Evolutionary conservation across 1,140 invertebrate species (phyloP).

Genomic region (Bradynema listronoti): DNA sequence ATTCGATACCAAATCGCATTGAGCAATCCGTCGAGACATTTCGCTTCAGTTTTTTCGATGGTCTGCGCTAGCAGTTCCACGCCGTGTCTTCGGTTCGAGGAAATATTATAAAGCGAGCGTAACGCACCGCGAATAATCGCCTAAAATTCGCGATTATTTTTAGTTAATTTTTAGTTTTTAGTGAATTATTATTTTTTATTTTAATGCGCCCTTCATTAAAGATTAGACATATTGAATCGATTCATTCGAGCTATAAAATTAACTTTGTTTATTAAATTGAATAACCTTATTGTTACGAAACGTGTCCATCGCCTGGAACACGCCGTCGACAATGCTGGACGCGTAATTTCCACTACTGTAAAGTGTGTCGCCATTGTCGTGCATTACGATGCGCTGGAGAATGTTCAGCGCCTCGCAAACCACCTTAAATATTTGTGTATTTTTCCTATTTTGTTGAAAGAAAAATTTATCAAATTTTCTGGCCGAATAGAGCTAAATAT

Average conservation of each 20-base stretch:
- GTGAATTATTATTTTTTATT: too few relatives aligned
- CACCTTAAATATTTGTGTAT: conserved; percentile 33
- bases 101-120: conserved; percentile 30
- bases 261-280: too few relatives aligned
- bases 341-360: background rate
- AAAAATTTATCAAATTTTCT: too few relatives aligned
- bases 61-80: conserved; percentile 32
- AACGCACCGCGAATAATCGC: conserved; percentile 21
- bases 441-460: background rate
- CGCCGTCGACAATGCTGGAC: conserved; percentile 23
- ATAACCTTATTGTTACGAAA: conserved; percentile 31
- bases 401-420: conserved; percentile 29
- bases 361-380: conserved; percentile 14
- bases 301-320: conserved; percentile 21
- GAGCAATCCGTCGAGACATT: conserved; percentile 27
- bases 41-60: conserved; percentile 9
- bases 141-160: too few relatives aligned
- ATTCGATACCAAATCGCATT: conserved; percentile 19
- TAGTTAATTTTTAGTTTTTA: too few relatives aligned
- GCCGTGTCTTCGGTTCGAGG: conserved; percentile 31
- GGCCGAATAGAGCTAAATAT: too few relatives aligned
- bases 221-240: too few relatives aligned
- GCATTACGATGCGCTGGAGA: conserved; percentile 26
- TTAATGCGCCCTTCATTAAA: too few relatives aligned
- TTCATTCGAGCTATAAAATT: too few relatives aligned